Evolutionary conservation across 2,113 vertebrate genomes (phyloP).

Genomic region (Hemicordylus capensis): DNA sequence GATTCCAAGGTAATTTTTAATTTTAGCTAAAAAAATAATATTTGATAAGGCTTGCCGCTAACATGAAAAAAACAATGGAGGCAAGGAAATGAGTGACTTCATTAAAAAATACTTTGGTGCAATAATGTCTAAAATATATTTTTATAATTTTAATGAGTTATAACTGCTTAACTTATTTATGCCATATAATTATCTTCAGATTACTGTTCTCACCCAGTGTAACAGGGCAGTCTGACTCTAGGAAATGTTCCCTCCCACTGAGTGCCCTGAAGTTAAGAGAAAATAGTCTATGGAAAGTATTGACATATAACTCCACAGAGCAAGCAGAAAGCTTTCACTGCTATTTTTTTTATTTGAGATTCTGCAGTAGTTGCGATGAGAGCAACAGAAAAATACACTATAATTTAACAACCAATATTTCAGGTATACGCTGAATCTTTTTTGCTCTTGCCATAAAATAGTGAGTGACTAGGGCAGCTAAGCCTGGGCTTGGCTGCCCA

Average conservation of each 20-base stretch:
- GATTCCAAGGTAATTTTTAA: neutral
- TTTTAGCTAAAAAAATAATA: neutral
- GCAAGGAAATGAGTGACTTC: neutral
- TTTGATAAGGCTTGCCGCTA: neutral
- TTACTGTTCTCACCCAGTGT: neutral
- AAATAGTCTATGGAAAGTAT: neutral
- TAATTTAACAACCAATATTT: neutral
- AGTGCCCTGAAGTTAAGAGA: neutral
- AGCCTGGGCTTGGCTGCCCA: too few relatives aligned
- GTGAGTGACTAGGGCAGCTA: too few relatives aligned
- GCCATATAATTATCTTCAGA: neutral
- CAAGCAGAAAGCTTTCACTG: neutral
- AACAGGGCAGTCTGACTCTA: neutral
- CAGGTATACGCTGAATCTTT: neutral
- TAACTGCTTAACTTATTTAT: neutral
- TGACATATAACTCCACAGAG: neutral
- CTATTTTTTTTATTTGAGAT: neutral
- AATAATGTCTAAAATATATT: neutral
- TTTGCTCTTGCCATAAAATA: neutral
- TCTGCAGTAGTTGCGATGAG: neutral
- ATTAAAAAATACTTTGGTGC: neutral
- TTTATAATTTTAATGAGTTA: too few relatives aligned
- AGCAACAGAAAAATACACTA: neutral
- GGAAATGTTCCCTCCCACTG: neutral
- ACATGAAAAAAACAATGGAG: neutral